phyloP scores from a whole-genome alignment of 2,113 vertebrate species.

The Amazona guildingii region DNA sequence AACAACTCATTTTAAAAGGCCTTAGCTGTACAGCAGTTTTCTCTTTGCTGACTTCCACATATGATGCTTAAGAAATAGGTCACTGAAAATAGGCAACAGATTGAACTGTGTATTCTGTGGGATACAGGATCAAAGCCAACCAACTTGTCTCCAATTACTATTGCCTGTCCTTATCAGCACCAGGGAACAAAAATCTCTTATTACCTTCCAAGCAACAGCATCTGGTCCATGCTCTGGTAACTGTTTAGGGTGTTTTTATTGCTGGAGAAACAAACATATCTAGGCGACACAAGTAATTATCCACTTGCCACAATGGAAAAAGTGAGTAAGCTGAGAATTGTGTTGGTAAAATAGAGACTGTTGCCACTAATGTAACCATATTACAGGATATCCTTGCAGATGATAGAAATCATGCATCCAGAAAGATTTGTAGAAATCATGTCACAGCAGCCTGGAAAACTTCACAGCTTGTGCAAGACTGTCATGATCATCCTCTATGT shows the following conservation, averaged over 20 bases:
- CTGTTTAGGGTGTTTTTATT: background rate
- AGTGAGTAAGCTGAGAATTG: background rate
- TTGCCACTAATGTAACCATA: background rate
- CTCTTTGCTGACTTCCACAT: background rate
- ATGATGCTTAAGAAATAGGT: background rate
- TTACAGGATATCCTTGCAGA: background rate
- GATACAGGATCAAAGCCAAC: background rate
- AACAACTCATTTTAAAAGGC: background rate
- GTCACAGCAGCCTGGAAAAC: background rate
- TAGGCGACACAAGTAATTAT: background rate
- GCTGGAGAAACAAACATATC: background rate
- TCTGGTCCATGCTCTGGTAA: background rate
- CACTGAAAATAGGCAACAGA: background rate
- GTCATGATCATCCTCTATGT: background rate
- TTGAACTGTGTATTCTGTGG: background rate
- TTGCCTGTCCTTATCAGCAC: background rate
- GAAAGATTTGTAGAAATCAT: background rate
- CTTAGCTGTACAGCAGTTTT: background rate
- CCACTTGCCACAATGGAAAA: background rate
- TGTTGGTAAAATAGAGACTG: background rate
- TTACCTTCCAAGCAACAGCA: background rate
- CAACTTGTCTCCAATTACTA: background rate
- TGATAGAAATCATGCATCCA: background rate
- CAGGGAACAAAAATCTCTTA: background rate
- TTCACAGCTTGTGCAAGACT: background rate